Conservation (phyloP, 1,140 invertebrate genomes). For the Drosophila nigromelanica region DNA sequence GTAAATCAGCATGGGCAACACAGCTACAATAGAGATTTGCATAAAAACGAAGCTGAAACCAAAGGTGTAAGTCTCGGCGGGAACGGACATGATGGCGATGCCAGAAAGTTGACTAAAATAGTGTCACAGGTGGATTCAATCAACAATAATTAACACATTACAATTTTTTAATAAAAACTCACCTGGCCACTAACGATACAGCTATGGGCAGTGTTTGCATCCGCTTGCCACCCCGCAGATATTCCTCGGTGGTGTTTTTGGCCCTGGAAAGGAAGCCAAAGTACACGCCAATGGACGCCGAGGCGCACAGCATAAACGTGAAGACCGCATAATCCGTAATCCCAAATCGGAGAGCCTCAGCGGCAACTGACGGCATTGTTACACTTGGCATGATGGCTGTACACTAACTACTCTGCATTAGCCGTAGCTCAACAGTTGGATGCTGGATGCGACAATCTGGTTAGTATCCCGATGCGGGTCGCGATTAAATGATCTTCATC, state of each 20-base stretch:
- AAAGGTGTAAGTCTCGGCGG: constrained; percentile 92
- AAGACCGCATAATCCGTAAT: constrained; percentile 87
- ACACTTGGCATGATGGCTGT: constrained; percentile 35
- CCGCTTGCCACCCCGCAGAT: constrained; percentile 87
- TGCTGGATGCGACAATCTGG: no score
- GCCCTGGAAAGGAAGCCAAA: constrained; percentile 85
- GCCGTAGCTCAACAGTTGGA: background rate
- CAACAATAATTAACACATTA: no score
- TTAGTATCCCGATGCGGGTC: background rate
- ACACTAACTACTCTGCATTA: background rate
- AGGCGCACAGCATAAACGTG: constrained; percentile 86
- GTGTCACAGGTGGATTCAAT: no score
- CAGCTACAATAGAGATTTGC: constrained; percentile 86
- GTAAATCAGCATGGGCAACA: constrained; percentile 88
- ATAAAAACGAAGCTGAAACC: constrained; percentile 89
- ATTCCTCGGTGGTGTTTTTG: constrained; percentile 85
- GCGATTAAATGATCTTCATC: constrained; percentile 19
- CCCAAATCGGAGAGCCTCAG: constrained; percentile 76
- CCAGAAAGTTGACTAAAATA: constrained; percentile 93
- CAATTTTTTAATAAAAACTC: no score
- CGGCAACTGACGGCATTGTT: background rate
- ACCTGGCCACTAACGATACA: constrained; percentile 88
- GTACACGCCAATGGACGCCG: constrained; percentile 88
- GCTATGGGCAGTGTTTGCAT: constrained; percentile 88
- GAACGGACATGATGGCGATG: constrained; percentile 90